Conservation (phyloP, 2,888 invertebrate genomes). For the Pammene aurita region DNA sequence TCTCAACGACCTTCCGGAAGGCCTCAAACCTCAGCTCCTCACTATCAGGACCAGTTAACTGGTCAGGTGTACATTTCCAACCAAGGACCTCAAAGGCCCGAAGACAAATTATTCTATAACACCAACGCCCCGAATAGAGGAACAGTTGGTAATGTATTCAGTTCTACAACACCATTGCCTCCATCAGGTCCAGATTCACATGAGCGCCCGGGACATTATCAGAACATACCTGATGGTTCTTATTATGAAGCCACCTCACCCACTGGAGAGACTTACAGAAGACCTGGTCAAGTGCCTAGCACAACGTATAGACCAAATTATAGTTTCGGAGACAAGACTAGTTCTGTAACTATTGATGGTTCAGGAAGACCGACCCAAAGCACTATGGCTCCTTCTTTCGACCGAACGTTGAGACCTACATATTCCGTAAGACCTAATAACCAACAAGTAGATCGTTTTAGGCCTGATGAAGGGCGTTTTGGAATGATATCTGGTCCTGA, state of each 20-base stretch:
- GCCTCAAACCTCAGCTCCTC: conserved; percentile 10
- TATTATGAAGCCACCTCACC: conserved; percentile 3
- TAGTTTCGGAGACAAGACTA: conserved; percentile 36
- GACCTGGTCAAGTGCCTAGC: conserved; percentile 43
- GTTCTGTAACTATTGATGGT: conserved; percentile 40
- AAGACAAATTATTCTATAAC: conserved; percentile 20
- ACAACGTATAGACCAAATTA: conserved; percentile 50
- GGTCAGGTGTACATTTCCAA: conserved; percentile 1
- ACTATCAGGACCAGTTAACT: conserved; percentile 12
- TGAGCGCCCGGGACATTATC: conserved; percentile 14
- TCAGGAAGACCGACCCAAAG: conserved; percentile 39
- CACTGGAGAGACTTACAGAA: neutral
- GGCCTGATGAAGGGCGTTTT: conserved; percentile 25
- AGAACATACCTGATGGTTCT: conserved; percentile 10
- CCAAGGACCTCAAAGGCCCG: conserved; percentile 15
- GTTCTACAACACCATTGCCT: conserved; percentile 26
- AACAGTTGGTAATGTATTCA: conserved; percentile 12
- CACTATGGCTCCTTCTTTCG: conserved; percentile 16
- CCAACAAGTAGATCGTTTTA: conserved; percentile 19
- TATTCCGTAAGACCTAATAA: conserved; percentile 7
- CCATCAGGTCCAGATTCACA: neutral
- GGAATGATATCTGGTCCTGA: conserved; percentile 15
- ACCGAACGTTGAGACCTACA: conserved; percentile 8
- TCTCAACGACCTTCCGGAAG: conserved; percentile 14
- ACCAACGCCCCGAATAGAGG: conserved; percentile 19